Conservation (phyloP, 2,888 invertebrate species). For the Clivina fossor region DNA sequence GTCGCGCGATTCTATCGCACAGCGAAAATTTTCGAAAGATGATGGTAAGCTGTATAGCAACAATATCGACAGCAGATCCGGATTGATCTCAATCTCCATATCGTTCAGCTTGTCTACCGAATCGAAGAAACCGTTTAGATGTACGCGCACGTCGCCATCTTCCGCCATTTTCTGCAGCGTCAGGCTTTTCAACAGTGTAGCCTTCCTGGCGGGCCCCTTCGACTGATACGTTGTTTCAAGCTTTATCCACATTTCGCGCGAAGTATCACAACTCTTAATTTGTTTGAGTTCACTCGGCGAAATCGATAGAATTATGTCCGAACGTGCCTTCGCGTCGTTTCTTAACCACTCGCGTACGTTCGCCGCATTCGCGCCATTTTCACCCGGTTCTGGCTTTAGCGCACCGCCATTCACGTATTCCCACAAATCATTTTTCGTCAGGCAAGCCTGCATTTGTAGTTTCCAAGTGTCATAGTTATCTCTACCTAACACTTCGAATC, state of each 20-base stretch:
- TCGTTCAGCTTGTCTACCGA: slow-evolving; percentile 45
- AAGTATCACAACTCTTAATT: slow-evolving; percentile 5
- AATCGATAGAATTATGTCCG: slow-evolving; percentile 7
- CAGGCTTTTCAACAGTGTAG: slow-evolving; percentile 6
- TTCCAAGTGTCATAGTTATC: slow-evolving; percentile 25
- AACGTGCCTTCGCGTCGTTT: slow-evolving; percentile 4
- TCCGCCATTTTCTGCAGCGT: slow-evolving; percentile 32
- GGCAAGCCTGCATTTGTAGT: slow-evolving; percentile 8
- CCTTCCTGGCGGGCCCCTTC: slow-evolving; percentile 5
- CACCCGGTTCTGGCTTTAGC: slow-evolving; percentile 4
- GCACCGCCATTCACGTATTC: slow-evolving; percentile 3
- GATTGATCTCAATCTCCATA: too few relatives aligned
- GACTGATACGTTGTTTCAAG: slow-evolving; percentile 5
- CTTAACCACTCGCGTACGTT: background rate
- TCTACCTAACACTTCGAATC: background rate
- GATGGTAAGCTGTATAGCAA: slow-evolving; percentile 45
- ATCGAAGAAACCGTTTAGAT: slow-evolving; percentile 46
- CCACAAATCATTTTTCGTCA: slow-evolving; percentile 24
- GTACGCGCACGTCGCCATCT: slow-evolving; percentile 32
- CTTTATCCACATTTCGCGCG: background rate
- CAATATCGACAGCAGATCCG: slow-evolving; percentile 45
- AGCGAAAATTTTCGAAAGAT: slow-evolving; percentile 45
- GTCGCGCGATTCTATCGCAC: slow-evolving; percentile 47
- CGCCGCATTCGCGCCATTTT: slow-evolving; percentile 3
- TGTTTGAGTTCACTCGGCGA: slow-evolving; percentile 9